phyloP scores from a whole-genome alignment of 2,797 vertebrate species.

The Microcaecilia unicolor region DNA sequence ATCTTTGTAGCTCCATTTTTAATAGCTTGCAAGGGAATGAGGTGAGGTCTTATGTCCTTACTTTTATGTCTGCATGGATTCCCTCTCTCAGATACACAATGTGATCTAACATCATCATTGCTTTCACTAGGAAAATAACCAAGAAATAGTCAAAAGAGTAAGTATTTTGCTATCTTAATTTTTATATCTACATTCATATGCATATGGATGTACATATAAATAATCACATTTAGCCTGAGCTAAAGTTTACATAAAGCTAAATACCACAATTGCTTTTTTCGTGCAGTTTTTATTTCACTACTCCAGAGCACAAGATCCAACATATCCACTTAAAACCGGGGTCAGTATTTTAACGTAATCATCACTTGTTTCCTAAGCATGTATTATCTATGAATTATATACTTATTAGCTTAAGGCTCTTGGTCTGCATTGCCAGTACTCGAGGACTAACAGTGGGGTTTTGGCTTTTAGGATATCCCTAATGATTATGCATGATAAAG shows the following conservation, averaged over 20 bases:
- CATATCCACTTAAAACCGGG: conserved; percentile 3
- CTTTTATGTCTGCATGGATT: too few relatives aligned
- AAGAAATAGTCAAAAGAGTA: conserved; percentile 29
- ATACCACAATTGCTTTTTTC: conserved; percentile 4
- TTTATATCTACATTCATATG: neutral
- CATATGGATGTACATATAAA: neutral
- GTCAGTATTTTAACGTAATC: conserved; percentile 20
- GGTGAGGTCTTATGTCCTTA: conserved; percentile 9
- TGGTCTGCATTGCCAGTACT: too few relatives aligned
- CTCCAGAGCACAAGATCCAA: conserved; percentile 24
- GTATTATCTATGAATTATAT: too few relatives aligned
- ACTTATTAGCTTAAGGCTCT: too few relatives aligned
- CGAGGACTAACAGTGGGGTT: too few relatives aligned
- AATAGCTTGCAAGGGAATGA: conserved; percentile 31
- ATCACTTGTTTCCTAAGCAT: too few relatives aligned
- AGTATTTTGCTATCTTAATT: conserved; percentile 4
- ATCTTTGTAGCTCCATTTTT: conserved; percentile 49
- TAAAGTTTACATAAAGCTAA: neutral
- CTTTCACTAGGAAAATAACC: conserved; percentile 26
- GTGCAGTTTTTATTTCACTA: conserved; percentile 44
- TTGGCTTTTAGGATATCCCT: too few relatives aligned
- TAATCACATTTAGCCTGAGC: neutral
- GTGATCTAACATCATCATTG: neutral
- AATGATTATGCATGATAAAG: too few relatives aligned
- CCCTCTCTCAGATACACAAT: too few relatives aligned